phyloP scores from a whole-genome alignment of 2,888 invertebrate species.

The Lasioglossum zephyrum region DNA sequence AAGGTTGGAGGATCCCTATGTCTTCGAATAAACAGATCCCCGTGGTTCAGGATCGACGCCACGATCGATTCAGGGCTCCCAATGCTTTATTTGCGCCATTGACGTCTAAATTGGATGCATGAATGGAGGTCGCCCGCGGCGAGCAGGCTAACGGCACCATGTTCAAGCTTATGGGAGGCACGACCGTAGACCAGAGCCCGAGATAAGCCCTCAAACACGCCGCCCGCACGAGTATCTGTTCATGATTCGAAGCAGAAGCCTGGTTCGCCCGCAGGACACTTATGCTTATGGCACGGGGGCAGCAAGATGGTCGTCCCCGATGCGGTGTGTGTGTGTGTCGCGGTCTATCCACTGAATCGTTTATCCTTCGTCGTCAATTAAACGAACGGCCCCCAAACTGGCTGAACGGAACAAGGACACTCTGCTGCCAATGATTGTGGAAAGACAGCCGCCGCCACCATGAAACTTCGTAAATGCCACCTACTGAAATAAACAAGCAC shows the following conservation, averaged over 20 bases:
- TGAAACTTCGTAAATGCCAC: neutral
- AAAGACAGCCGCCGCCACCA: neutral
- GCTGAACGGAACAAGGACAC: neutral
- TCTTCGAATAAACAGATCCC: slow-evolving; percentile 7
- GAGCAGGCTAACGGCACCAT: slow-evolving; percentile 66
- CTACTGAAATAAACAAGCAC: neutral
- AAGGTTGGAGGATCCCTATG: neutral
- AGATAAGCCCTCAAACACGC: slow-evolving; percentile 80
- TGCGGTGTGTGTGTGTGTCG: neutral
- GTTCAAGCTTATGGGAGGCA: slow-evolving; percentile 50
- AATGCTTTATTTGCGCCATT: slow-evolving; percentile 73
- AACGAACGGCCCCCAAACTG: neutral
- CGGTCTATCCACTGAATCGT: slow-evolving; percentile 10
- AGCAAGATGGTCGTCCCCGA: slow-evolving; percentile 42
- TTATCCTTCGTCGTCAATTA: neutral
- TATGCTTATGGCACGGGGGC: slow-evolving; percentile 58
- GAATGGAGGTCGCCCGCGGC: slow-evolving; percentile 73
- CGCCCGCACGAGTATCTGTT: slow-evolving; percentile 73
- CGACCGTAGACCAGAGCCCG: slow-evolving; percentile 67
- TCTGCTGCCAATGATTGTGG: neutral
- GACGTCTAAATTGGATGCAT: slow-evolving; percentile 77
- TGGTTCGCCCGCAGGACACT: slow-evolving; percentile 61
- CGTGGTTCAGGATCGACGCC: slow-evolving; percentile 33
- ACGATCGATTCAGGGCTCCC: slow-evolving; percentile 60
- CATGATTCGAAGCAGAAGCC: slow-evolving; percentile 79